These are phyloP conservation scores for Platynereis dumerilii DNA, from an alignment of 2,888 invertebrate species.

Conservation along the genomic window DNA sequence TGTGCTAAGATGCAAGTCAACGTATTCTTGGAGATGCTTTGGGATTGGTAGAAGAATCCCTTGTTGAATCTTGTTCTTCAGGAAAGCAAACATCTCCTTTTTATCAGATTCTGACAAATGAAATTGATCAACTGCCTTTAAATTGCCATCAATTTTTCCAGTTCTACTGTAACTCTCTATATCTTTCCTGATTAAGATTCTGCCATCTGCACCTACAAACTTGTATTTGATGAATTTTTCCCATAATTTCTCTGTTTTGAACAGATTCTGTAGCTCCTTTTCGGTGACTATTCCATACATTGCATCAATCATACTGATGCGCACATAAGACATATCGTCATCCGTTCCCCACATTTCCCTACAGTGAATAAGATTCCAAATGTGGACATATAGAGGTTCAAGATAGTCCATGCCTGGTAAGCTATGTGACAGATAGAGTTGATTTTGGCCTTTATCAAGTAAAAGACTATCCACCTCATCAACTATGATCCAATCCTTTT, in stretches of 20 bases:
- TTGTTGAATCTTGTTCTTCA: neutral
- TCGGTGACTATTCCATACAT: neutral
- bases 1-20: slow-evolving; percentile 12
- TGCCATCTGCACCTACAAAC: no score
- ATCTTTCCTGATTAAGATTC: neutral
- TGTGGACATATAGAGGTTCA: slow-evolving; percentile 23
- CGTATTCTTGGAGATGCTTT: slow-evolving; percentile 19
- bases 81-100: neutral
- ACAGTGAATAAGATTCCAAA: slow-evolving; percentile 23
- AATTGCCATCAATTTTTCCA: neutral
- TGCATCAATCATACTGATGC: neutral
- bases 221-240: no score
- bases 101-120: neutral
- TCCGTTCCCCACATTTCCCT: neutral
- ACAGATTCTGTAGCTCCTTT: neutral
- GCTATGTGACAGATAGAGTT: slow-evolving; percentile 22
- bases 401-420: slow-evolving; percentile 29
- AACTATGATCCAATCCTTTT: slow-evolving; percentile 19
- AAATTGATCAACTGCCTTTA: neutral
- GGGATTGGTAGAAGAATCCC: neutral
- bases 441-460: slow-evolving; percentile 28
- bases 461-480: slow-evolving; percentile 34
- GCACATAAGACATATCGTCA: neutral
- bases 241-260: no score
- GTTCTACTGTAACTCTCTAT: neutral